Base-by-base conservation (phyloP, 2,888 invertebrate genomes). In the Pristionchus entomophagus region DNA sequence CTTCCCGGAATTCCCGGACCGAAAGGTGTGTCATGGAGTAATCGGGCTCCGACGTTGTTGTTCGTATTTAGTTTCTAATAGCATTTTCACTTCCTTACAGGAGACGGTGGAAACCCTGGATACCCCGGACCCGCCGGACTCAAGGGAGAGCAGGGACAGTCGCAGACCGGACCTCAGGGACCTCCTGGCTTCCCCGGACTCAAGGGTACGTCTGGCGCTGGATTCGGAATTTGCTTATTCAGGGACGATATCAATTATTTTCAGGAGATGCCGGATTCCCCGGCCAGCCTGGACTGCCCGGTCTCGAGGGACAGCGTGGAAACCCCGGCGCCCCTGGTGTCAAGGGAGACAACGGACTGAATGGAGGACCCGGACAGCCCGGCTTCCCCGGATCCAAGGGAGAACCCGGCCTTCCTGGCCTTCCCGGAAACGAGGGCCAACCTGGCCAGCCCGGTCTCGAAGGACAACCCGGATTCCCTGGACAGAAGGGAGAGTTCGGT, bases 1-100 rank as follows among this genome's bases (percentile, higher is more conserved):
- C 96, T 96, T 0, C 96, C 96, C 92, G 97, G 97, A 83, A 88
- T 89, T 26, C 87, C 88, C 65, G 92, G 91, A 85, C 87, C 86
- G 19, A 90, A 90, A 85, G 90, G 90, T 86, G 89, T 88, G 0
- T 45, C 45, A 45, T 45, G 45, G 6, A 14, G 45, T 45, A n/a
- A n/a, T n/a, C n/a, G n/a, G n/a, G n/a, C n/a, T n/a, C n/a, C n/a
- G n/a, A n/a, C n/a, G n/a, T n/a, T n/a, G n/a, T n/a, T n/a, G n/a
- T n/a, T n/a, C n/a, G n/a, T n/a, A n/a, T n/a, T n/a, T n/a, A n/a
- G 45, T 45, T 95, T 41, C 45, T 45, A 10, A 10, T 10, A 45
- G 8, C 14, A 14, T 45, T 45, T 14, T 45, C 8, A 45, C 45
- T 14, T 45, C n/a, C n/a, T n/a, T n/a, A n/a, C 35, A 65, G 65